Evolutionary conservation across 2,113 vertebrate species (phyloP).

Genomic region (Anolis sagrei): DNA sequence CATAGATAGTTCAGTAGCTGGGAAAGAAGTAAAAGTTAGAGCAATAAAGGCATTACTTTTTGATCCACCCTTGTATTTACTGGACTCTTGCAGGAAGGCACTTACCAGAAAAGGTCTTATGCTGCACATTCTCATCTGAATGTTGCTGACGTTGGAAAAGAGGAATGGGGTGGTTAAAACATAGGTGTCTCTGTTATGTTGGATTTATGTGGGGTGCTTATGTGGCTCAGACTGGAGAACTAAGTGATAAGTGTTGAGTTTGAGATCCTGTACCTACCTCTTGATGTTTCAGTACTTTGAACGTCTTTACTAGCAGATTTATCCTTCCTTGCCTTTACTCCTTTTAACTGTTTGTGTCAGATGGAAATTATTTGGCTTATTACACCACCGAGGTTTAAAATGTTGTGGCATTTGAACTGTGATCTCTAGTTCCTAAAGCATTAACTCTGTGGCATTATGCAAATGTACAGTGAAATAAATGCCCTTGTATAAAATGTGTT

Average conservation of each 20-base stretch:
- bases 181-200: background rate
- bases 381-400: slow-evolving; percentile 44
- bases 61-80: too few species aligned
- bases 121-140: background rate
- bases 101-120: background rate
- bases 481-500: slow-evolving; percentile 34
- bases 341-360: background rate
- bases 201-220: background rate
- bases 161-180: background rate
- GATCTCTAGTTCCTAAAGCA: slow-evolving; percentile 23
- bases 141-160: background rate
- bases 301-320: background rate
- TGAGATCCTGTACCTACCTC: background rate
- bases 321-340: background rate
- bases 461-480: background rate
- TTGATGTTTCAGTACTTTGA: background rate
- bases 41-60: too few species aligned
- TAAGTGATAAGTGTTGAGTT: background rate
- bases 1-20: too few species aligned
- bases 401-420: slow-evolving; percentile 34
- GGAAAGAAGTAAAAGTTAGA: too few species aligned
- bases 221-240: background rate
- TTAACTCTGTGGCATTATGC: background rate
- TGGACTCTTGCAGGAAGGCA: background rate
- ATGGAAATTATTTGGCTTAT: slow-evolving; percentile 22